Evolutionary conservation across 1,140 invertebrate species (phyloP), one percentile per base, ranked within the genome.

Genomic region (Idris sp.): DNA sequence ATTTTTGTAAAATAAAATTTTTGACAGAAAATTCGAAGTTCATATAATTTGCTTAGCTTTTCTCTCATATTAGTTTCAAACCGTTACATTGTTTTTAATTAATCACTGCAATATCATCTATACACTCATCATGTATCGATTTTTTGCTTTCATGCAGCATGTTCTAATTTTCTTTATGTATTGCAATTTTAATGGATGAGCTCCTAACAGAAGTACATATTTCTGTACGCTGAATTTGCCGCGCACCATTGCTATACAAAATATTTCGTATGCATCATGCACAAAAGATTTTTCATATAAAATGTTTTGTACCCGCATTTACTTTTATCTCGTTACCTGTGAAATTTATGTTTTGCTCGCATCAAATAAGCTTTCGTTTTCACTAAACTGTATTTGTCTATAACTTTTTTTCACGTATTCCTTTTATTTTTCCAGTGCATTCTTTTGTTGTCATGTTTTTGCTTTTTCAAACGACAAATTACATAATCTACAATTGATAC

Each of bases 121-220:
- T 16, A 9, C 19, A 58, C 44, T 28, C 19, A 64, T 58, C 49
- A 11, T 9, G 49, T 35, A 72, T 72, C 31, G 58, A 72, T 72
- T 58, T 72, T 72, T 58, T 58, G 36, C 58, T 64, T 64, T 64
- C 68, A 43, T 58, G 54, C 35, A 19, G 31, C 26, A 41, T n/a
- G 67, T 49, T 43, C 67, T 56, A 72, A 72, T 62, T 72, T 72
- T 72, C 67, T 62, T 72, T 62, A 72, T 62, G 56, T 72, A 72
- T 61, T 43, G 58, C 67, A 40, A 54, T 72, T 72, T 72, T 72
- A 72, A 72, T 62, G 67, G 67, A 62, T 62, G 67, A 72, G 49
- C 54, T 71, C 56, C 33, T 28, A 58, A 72, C 43, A 72, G 43
- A 6, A 54, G 41, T 43, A 51, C 44, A 62, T 49, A 72, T 64